phyloP scores from a whole-genome alignment of 2,797 vertebrate species.

The Halcyon badia region DNA sequence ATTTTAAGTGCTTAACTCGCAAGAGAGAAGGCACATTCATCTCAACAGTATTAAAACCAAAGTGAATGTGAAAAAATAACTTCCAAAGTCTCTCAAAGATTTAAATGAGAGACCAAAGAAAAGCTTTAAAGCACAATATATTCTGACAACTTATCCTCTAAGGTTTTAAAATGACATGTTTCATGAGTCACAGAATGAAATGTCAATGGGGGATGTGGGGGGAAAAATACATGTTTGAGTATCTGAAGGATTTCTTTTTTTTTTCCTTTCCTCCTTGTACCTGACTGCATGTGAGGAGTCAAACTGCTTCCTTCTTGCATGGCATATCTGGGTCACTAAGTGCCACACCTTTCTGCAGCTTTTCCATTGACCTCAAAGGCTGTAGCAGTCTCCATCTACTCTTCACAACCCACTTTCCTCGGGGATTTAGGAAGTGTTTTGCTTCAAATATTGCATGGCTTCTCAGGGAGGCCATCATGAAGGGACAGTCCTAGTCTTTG shows the following conservation, averaged over 20 bases:
- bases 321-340: not conserved
- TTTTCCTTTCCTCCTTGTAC: not conserved
- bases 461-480: not conserved
- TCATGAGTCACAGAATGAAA: conserved; percentile 54
- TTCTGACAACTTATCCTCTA: conserved; percentile 51
- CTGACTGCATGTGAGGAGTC: not conserved
- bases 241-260: not conserved
- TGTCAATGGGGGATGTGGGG: not conserved
- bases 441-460: not conserved
- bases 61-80: not conserved
- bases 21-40: conserved; percentile 16
- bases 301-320: not conserved
- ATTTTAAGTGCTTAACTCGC: conserved; percentile 4
- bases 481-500: not conserved
- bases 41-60: conserved; percentile 38
- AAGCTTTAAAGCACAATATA: conserved; percentile 47
- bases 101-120: conserved; percentile 51
- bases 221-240: not conserved
- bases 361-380: not conserved
- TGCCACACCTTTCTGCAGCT: not conserved
- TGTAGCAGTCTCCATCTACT: not conserved
- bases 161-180: conserved; percentile 61
- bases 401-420: not conserved
- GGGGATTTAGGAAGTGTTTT: not conserved
- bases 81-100: conserved; percentile 38